Percentiles rank a stretch among this genome's conserved stretches.
phyloP scores from a whole-genome alignment of 2,888 invertebrate species.

The Heliothis peltigera region DNA sequence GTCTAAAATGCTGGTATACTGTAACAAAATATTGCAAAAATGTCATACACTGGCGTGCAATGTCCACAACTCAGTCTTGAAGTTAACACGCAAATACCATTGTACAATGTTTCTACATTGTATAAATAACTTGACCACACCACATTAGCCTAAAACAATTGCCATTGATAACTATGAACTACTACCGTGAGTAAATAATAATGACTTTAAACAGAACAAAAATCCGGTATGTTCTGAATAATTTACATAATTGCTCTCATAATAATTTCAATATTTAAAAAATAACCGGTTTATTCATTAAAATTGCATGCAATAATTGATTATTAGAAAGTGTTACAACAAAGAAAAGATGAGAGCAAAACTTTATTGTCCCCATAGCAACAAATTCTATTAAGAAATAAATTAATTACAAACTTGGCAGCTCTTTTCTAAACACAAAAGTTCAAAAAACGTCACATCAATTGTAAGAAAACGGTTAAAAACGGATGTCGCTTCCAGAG shows the following conservation, averaged over 20 bases:
- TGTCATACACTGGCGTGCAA: constrained; percentile 3
- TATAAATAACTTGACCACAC: constrained; percentile 21
- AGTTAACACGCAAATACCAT: constrained; percentile 8
- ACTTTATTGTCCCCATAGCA: not conserved
- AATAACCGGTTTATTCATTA: no score
- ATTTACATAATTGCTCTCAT: constrained; percentile 13
- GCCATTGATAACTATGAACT: constrained; percentile 18
- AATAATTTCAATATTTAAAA: no score
- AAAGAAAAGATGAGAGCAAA: no score
- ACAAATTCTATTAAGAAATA: constrained; percentile 19
- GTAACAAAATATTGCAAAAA: constrained; percentile 3
- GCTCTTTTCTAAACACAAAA: constrained; percentile 14
- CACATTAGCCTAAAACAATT: constrained; percentile 13
- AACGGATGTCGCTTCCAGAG: constrained; percentile 27
- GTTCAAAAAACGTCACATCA: constrained; percentile 20
- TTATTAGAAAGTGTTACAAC: not conserved
- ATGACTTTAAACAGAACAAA: constrained; percentile 9
- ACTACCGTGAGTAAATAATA: constrained; percentile 10
- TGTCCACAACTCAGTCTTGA: constrained; percentile 14
- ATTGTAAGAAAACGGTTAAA: constrained; percentile 32
- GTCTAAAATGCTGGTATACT: constrained; percentile 4
- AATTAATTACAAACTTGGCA: constrained; percentile 29
- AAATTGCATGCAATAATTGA: no score
- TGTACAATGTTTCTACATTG: not conserved
- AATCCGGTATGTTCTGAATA: constrained; percentile 18